Conservation (phyloP, 2,888 invertebrate species). For the Cistogaster globosa region DNA sequence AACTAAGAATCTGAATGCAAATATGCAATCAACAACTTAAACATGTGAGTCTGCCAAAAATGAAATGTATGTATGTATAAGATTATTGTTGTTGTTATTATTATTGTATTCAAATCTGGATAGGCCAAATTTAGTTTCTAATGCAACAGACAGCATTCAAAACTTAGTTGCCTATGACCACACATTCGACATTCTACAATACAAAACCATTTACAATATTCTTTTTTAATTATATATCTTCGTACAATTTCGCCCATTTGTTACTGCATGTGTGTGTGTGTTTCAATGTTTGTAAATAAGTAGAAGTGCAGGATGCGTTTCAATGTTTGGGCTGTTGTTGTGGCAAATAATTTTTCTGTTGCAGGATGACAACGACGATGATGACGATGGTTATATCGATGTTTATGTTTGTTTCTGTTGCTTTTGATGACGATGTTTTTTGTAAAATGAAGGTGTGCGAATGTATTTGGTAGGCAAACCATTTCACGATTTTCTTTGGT, state of each 20-base stretch:
- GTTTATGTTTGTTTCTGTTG: background rate
- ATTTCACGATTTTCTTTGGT: constrained; percentile 67
- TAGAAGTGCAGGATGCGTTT: constrained; percentile 32
- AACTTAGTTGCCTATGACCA: constrained; percentile 28
- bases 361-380: constrained; percentile 6
- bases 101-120: constrained; percentile 26
- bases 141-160: constrained; percentile 37
- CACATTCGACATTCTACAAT: constrained; percentile 43
- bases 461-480: constrained; percentile 68
- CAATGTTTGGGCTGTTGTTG: constrained; percentile 34
- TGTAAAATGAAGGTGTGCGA: constrained; percentile 29
- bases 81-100: background rate
- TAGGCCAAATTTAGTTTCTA: constrained; percentile 42
- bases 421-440: constrained; percentile 31
- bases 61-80: background rate
- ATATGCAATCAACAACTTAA: constrained; percentile 36
- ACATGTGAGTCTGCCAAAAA: background rate
- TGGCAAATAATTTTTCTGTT: constrained; percentile 31
- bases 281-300: background rate
- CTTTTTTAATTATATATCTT: constrained; percentile 8
- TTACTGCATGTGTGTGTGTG: background rate
- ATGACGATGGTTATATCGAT: constrained; percentile 4
- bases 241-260: background rate
- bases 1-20: constrained; percentile 40
- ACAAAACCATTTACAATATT: constrained; percentile 38